Conservation (phyloP, 2,888 invertebrate species). For the Geotrupes spiniger region DNA sequence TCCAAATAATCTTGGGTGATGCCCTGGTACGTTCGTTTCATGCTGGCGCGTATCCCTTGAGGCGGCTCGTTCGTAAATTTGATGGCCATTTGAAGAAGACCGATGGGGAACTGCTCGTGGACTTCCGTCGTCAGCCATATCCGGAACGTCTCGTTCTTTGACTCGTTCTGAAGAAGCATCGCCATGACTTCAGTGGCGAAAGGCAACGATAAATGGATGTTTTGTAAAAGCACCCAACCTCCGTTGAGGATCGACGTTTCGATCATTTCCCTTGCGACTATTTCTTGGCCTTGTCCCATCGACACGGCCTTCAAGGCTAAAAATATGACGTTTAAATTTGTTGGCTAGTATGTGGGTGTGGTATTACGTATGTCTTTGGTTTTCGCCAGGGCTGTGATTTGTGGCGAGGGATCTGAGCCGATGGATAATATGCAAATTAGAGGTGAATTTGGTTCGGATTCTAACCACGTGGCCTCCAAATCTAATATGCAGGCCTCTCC, state of each 20-base stretch:
- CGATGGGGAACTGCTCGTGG: constrained; percentile 91
- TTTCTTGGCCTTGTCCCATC: constrained; percentile 97
- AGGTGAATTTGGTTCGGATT: constrained; percentile 85
- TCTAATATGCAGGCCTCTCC: constrained; percentile 91
- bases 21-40: constrained; percentile 89
- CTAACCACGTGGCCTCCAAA: constrained; percentile 84
- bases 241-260: constrained; percentile 56
- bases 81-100: constrained; percentile 82
- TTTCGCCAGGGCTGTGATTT: constrained; percentile 85
- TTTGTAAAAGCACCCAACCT: constrained; percentile 93
- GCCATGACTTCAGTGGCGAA: constrained; percentile 93
- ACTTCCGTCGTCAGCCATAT: constrained; percentile 96
- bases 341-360: too few relatives aligned
- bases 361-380: constrained; percentile 75
- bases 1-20: constrained; percentile 90
- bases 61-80: constrained; percentile 98
- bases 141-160: constrained; percentile 78
- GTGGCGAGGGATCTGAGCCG: constrained; percentile 95
- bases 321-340: background rate
- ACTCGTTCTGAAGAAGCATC: constrained; percentile 79
- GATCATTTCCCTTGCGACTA: constrained; percentile 49
- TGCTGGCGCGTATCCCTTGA: constrained; percentile 89
- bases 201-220: constrained; percentile 91
- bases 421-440: constrained; percentile 91
- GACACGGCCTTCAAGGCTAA: constrained; percentile 81